Conservation (phyloP, 2,888 invertebrate genomes). For the Agrochola lota region DNA sequence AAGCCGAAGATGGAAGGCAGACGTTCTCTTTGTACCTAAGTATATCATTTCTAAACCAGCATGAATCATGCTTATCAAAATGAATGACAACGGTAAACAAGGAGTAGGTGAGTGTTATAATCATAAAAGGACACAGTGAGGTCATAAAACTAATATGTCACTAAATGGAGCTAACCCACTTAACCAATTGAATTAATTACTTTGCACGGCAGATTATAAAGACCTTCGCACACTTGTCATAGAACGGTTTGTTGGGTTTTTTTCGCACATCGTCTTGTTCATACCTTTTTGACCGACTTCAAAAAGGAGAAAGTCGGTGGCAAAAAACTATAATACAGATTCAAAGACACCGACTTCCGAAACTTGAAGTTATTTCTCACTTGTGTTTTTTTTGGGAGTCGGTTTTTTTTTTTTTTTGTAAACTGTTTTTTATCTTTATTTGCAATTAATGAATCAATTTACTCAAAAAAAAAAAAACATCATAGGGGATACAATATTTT, state of each 20-base stretch:
- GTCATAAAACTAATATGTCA: constrained; percentile 16
- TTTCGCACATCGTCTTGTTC: neutral
- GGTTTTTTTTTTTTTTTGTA: too few relatives aligned
- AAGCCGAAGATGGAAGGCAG: neutral
- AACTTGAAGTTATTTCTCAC: too few relatives aligned
- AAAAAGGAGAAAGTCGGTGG: too few relatives aligned
- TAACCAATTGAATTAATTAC: constrained; percentile 37
- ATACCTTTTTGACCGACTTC: neutral
- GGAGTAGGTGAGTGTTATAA: constrained; percentile 12
- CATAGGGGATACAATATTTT: too few relatives aligned
- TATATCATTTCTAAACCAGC: neutral
- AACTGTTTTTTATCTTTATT: too few relatives aligned
- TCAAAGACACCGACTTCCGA: too few relatives aligned
- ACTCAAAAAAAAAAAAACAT: too few relatives aligned
- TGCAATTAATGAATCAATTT: too few relatives aligned
- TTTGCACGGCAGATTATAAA: constrained; percentile 16
- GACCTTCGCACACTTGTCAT: neutral
- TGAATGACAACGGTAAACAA: constrained; percentile 7
- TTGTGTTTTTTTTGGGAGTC: too few relatives aligned
- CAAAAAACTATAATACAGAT: too few relatives aligned
- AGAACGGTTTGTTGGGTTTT: neutral
- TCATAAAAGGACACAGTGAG: neutral
- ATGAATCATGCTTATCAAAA: constrained; percentile 9
- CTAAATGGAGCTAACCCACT: constrained; percentile 28
- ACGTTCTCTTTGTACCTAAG: neutral